Evolutionary conservation across 2,797 vertebrate species (phyloP).

Genomic region (Antennarius maculatus): DNA sequence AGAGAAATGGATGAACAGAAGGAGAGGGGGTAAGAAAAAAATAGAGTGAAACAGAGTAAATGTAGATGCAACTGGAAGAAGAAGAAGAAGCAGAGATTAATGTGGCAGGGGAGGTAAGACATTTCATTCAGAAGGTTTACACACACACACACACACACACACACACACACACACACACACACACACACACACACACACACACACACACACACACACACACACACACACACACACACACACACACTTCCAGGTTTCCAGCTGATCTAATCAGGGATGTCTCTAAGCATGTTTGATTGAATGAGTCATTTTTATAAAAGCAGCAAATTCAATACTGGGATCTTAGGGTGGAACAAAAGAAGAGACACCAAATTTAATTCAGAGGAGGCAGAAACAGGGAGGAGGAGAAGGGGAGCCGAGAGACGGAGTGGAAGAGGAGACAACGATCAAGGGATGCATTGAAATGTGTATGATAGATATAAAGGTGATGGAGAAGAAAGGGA

Average conservation of each 20-base stretch:
- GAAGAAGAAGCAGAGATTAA: neutral
- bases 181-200: constrained; percentile 15
- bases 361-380: constrained; percentile 57
- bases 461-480: neutral
- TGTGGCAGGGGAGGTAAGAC: constrained; percentile 34
- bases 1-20: neutral
- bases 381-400: constrained; percentile 17
- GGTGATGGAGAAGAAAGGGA: neutral
- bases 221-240: constrained; percentile 6
- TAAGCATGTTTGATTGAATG: constrained; percentile 76
- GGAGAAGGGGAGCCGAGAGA: constrained; percentile 33
- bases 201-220: constrained; percentile 17
- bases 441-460: constrained; percentile 11
- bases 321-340: constrained; percentile 70
- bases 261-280: constrained; percentile 71
- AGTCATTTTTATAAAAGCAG: constrained; percentile 69
- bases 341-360: constrained; percentile 33
- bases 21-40: neutral
- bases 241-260: constrained; percentile 13
- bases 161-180: constrained; percentile 17
- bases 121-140: constrained; percentile 30
- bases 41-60: constrained; percentile 2
- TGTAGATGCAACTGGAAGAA: neutral
- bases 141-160: constrained; percentile 14
- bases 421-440: constrained; percentile 15